Conservation (phyloP, 2,113 vertebrate genomes). For the Zapus hudsonius region DNA sequence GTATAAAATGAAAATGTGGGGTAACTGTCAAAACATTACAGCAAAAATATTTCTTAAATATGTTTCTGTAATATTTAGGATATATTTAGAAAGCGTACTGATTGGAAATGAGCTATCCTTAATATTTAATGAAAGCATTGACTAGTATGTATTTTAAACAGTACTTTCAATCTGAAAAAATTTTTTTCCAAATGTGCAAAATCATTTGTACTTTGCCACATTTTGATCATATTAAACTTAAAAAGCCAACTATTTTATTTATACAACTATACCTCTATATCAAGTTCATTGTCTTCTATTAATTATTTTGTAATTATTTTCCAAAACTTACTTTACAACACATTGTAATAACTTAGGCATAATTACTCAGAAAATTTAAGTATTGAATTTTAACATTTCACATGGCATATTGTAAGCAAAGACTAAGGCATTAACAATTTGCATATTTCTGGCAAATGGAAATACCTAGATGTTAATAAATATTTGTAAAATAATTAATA, state of each 20-base stretch:
- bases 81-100: neutral
- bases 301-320: neutral
- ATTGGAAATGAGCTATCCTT: conserved; percentile 20
- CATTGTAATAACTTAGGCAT: neutral
- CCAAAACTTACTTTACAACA: neutral
- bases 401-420: neutral
- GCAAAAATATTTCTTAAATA: neutral
- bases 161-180: too few species aligned
- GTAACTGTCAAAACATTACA: neutral
- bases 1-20: neutral
- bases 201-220: neutral
- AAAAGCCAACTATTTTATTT: neutral
- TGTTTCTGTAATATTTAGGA: too few species aligned
- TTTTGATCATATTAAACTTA: neutral
- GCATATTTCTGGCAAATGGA: neutral
- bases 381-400: neutral
- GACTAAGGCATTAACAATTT: neutral
- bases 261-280: neutral
- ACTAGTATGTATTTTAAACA: neutral
- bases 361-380: neutral
- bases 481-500: neutral
- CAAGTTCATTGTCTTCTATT: neutral
- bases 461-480: neutral
- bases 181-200: neutral
- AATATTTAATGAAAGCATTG: neutral